phyloP scores from a whole-genome alignment of 2,797 vertebrate species.

The Thunnus albacares region DNA sequence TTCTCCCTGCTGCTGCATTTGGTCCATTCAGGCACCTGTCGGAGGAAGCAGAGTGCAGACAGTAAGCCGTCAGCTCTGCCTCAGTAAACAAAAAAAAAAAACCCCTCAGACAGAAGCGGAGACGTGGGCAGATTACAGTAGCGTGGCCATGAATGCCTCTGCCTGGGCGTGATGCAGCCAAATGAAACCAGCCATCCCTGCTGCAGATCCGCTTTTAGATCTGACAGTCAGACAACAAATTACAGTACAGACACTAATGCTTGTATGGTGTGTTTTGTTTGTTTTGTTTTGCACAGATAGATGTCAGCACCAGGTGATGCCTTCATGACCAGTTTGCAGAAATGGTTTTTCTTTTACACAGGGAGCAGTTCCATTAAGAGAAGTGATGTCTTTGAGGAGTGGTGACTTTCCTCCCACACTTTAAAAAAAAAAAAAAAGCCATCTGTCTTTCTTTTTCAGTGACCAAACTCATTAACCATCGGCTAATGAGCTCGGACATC shows the following conservation, averaged over 20 bases:
- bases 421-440: background rate
- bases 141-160: slow-evolving; percentile 84
- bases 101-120: slow-evolving; percentile 58
- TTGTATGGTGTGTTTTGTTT: slow-evolving; percentile 24
- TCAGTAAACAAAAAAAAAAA: background rate
- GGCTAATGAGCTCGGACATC: slow-evolving; percentile 52
- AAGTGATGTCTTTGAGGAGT: slow-evolving; percentile 77
- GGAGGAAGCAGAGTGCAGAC: slow-evolving; percentile 27
- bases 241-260: slow-evolving; percentile 33
- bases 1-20: slow-evolving; percentile 97
- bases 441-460: slow-evolving; percentile 21
- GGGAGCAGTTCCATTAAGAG: slow-evolving; percentile 79
- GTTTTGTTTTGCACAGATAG: slow-evolving; percentile 36
- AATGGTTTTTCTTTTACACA: slow-evolving; percentile 60
- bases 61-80: slow-evolving; percentile 25
- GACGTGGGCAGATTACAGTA: slow-evolving; percentile 64
- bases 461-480: slow-evolving; percentile 61
- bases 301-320: slow-evolving; percentile 76
- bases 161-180: slow-evolving; percentile 76
- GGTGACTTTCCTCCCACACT: slow-evolving; percentile 43
- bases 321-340: slow-evolving; percentile 84
- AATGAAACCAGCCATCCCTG: slow-evolving; percentile 69
- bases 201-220: slow-evolving; percentile 62
- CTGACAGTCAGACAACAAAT: slow-evolving; percentile 46
- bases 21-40: slow-evolving; percentile 98